Conservation (phyloP, 1,140 invertebrate genomes). For the Aphelinus atriplicis region DNA sequence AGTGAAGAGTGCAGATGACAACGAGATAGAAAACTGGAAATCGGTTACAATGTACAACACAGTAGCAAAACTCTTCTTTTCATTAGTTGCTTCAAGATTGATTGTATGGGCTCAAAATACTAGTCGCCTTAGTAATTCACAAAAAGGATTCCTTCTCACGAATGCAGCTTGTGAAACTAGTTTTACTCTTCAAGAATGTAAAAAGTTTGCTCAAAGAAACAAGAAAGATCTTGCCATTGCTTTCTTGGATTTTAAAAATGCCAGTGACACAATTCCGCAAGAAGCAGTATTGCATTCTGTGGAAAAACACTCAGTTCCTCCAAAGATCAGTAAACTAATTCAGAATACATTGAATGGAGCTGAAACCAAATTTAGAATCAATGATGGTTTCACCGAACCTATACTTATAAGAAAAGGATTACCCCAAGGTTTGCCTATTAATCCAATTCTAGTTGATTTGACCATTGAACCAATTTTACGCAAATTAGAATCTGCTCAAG, state of each 20-base stretch:
- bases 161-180: constrained; percentile 22
- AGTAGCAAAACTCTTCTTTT: constrained; percentile 14
- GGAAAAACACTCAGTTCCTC: neutral
- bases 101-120: neutral
- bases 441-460: constrained; percentile 12
- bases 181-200: constrained; percentile 28
- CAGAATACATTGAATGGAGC: neutral
- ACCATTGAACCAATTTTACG: constrained; percentile 20
- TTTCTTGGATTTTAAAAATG: constrained; percentile 25
- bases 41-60: constrained; percentile 2
- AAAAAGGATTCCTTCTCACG: constrained; percentile 4
- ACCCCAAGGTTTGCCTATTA: constrained; percentile 17
- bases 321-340: constrained; percentile 13
- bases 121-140: neutral
- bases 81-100: constrained; percentile 9
- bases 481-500: neutral
- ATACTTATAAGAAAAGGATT: constrained; percentile 1
- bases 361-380: constrained; percentile 5
- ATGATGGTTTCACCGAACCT: constrained; percentile 7
- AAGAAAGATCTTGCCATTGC: constrained; percentile 7
- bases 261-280: constrained; percentile 16
- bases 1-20: neutral
- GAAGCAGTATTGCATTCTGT: constrained; percentile 1
- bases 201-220: neutral
- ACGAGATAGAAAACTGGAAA: constrained; percentile 13